Evolutionary conservation across 2,797 vertebrate species (phyloP).

Genomic region (Sebastes vulpes): DNA sequence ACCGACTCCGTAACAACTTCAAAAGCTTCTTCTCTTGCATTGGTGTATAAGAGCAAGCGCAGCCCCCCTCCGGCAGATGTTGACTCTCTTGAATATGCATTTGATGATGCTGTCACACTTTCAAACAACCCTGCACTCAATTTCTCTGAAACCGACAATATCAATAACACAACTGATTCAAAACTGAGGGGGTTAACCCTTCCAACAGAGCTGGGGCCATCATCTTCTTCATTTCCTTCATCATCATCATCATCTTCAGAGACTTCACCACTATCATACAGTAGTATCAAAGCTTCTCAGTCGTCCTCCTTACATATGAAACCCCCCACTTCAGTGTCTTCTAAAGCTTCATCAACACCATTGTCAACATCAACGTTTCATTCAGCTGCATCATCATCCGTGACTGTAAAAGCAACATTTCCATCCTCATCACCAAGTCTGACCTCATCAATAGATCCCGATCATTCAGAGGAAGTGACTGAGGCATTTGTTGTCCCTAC

Average conservation of each 20-base stretch:
- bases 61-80: constrained; percentile 4
- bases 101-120: constrained; percentile 23
- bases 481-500: constrained; percentile 88
- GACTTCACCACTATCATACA: background rate
- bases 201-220: background rate
- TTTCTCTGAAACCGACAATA: background rate
- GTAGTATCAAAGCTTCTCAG: background rate
- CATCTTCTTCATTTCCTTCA: constrained; percentile 4
- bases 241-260: constrained; percentile 11
- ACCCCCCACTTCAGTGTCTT: background rate
- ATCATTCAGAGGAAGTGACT: constrained; percentile 63
- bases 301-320: constrained; percentile 11
- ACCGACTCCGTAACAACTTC: constrained; percentile 36
- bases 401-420: constrained; percentile 41
- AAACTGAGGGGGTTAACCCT: background rate
- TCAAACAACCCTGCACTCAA: constrained; percentile 1
- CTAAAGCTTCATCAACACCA: background rate
- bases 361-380: background rate
- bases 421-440: constrained; percentile 19
- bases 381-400: constrained; percentile 10
- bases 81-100: constrained; percentile 19
- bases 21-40: constrained; percentile 3
- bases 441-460: constrained; percentile 11
- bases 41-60: constrained; percentile 1
- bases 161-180: background rate